These are phyloP conservation scores for Meliscaeva auricollis DNA, from an alignment of 2,888 invertebrate genomes.

Conservation along the genomic window DNA sequence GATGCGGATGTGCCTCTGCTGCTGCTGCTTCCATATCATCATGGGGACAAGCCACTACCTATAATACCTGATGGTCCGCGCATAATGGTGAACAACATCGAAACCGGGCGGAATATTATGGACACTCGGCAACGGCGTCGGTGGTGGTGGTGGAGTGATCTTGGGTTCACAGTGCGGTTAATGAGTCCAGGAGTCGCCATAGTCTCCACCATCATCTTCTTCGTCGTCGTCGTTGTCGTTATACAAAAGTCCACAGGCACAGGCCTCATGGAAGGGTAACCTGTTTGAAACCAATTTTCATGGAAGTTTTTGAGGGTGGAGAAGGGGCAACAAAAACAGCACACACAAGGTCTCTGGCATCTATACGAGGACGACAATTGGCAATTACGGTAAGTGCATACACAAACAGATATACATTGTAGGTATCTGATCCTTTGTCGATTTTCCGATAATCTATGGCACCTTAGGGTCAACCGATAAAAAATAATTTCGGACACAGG, in stretches of 20 bases:
- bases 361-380: constrained; percentile 68
- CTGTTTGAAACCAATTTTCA: constrained; percentile 73
- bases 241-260: constrained; percentile 44
- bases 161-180: constrained; percentile 59
- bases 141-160: constrained; percentile 42
- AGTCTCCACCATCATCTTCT: constrained; percentile 25
- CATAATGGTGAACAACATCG: constrained; percentile 56
- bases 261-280: constrained; percentile 49
- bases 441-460: constrained; percentile 68
- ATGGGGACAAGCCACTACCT: constrained; percentile 63
- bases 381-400: constrained; percentile 75
- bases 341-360: constrained; percentile 34
- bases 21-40: constrained; percentile 20
- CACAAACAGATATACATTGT: too few relatives aligned
- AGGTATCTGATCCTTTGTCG: constrained; percentile 71
- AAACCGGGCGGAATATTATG: constrained; percentile 42
- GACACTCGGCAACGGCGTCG: constrained; percentile 8
- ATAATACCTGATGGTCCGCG: too few relatives aligned
- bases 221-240: constrained; percentile 31
- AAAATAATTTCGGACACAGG: constrained; percentile 44
- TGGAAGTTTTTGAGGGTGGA: constrained; percentile 24
- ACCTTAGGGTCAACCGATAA: constrained; percentile 70
- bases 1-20: constrained; percentile 33
- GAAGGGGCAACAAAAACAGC: constrained; percentile 14
- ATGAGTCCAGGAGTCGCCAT: constrained; percentile 70